Evolutionary conservation across 2,888 invertebrate species (phyloP), one percentile per base, ranked within the genome.

Genomic region (Pelosia muscerda): DNA sequence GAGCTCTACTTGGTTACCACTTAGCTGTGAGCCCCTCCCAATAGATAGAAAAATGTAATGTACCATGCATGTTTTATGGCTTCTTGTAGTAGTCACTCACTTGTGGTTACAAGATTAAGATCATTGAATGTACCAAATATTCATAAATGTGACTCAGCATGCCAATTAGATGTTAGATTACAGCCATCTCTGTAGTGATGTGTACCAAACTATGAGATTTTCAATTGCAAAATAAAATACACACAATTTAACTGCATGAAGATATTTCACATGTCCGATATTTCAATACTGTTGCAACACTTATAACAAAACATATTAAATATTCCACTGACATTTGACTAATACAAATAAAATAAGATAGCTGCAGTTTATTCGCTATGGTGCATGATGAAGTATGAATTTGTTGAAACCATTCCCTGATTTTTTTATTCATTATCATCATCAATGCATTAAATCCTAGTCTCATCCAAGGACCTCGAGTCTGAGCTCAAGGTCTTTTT

Each of bases 141-240:
- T 73, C 71, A 63, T 31, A 65, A 54, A 65, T 38, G 72, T 76
- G 76, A 79, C 61, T 76, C 68, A 74, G 63, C 15, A 38, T 6
- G 28, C 57, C 28, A 65, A 63, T 71, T 60, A 67, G 26, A n/a
- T 65, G 54, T 42, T 57, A 68, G 63, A 59, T 34, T 54, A 57
- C 54, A 68, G 74, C 67, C 62, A 57, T 57, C 10, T 4, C 2
- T 26, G 10, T n/a, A 10, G 9, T 28, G 15, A 19, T 28, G 19
- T 28, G 19, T 13, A 19, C 19, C 26, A 5, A 1, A 54, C 23
- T 23, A 11, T 54, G 54, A 23, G 42, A 42, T 42, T 19, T n/a
- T 8, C 1, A 49, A 49, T 49, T 19, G n/a, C 49, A 49, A 49
- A 9, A 49, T 42, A 19, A 19, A 13, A 42, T 49, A 49, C n/a